Base-by-base conservation (phyloP, 2,797 vertebrate species). In the Melanotaenia parkinsoni region DNA sequence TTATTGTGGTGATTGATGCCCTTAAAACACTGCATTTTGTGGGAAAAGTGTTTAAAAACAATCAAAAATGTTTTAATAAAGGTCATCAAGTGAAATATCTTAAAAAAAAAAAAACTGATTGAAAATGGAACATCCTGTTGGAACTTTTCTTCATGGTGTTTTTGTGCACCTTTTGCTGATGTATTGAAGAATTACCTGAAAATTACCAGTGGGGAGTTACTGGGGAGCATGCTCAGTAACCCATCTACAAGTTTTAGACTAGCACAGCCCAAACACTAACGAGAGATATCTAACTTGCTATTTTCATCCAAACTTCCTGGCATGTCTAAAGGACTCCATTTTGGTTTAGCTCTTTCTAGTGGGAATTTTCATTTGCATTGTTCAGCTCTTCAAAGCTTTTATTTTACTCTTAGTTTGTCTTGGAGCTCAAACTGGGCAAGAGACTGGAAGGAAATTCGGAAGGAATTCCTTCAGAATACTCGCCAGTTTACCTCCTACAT, bases 401-500 rank as follows among this genome's bases (percentile, higher is more conserved):
- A 59, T 59, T 58, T 63, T 33, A 13, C 56, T 61, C 47, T 0
- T 77, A 60, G 57, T 72, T 1, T 74, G 73, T 35, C 12, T 53
- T 5, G 10, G 51, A 74, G 62, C 61, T 80, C 81, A 77, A 67
- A 59, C 73, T 70, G 71, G 13, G 72, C 50, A 33, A 58, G 32
- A 0, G 2, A 50, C 16, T 40, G 62, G 38, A 26, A 26, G 24
- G 24, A 26, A 26, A 26, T 26, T 60, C 53, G 53, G 66, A 67
- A 71, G 67, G 77, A 86, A 85, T 67, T 57, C 74, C 63, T 61
- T 72, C 54, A 67, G 57, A 71, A 76, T 81, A 80, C 50, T 5
- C 51, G 56, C 45, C 57, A 70, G 71, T 83, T 89, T 72, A 80
- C 70, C 70, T 63, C 45, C 69, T 76, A 69, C 24, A 65, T 79